Conservation (phyloP, 1,140 invertebrate genomes). For the Drosophila rhopaloa region DNA sequence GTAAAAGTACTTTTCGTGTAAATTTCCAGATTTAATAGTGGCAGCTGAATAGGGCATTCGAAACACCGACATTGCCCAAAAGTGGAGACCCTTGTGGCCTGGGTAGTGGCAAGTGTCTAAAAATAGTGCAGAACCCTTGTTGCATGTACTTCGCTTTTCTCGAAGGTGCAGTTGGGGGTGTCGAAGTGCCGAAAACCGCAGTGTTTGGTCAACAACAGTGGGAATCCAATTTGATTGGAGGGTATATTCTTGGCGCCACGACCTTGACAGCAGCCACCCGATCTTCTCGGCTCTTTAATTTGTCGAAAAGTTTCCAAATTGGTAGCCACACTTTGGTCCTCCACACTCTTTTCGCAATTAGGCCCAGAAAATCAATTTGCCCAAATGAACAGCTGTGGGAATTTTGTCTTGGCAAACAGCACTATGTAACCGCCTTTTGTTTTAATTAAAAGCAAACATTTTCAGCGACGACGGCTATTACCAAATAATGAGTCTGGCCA, state of each 20-base stretch:
- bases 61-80: background rate
- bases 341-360: constrained; percentile 21
- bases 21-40: background rate
- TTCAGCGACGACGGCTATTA: constrained; percentile 24
- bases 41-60: constrained; percentile 3
- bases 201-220: constrained; percentile 17
- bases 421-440: constrained; percentile 13
- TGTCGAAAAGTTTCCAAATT: constrained; percentile 35
- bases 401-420: constrained; percentile 33
- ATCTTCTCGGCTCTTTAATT: constrained; percentile 3
- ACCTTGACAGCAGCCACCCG: constrained; percentile 10
- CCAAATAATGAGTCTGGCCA: constrained; percentile 35
- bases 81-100: background rate
- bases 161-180: background rate
- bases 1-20: too few species aligned
- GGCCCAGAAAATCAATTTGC: constrained; percentile 29
- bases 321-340: constrained; percentile 25
- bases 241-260: constrained; percentile 16
- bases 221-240: constrained; percentile 25
- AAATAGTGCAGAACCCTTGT: constrained; percentile 34
- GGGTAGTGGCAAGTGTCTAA: constrained; percentile 15
- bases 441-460: constrained; percentile 49
- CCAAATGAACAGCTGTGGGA: constrained; percentile 24
- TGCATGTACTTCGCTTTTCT: constrained; percentile 18
- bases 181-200: constrained; percentile 37